phyloP scores from a whole-genome alignment of 2,797 vertebrate species.

The Kryptolebias ocellatus region DNA sequence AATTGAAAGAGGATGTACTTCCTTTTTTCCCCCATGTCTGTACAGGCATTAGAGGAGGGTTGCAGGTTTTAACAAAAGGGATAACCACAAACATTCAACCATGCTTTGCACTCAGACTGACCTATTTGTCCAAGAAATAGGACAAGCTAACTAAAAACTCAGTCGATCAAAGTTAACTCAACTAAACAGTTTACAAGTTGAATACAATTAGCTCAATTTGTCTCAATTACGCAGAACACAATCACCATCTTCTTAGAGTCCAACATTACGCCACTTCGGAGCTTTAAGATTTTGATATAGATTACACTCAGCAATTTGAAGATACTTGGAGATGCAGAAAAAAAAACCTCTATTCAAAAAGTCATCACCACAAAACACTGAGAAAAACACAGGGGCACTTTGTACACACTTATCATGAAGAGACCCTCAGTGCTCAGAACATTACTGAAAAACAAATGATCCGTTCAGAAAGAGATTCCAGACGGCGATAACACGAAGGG shows the following conservation, averaged over 20 bases:
- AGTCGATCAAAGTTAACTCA: constrained; percentile 3
- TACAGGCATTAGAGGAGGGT: constrained; percentile 5
- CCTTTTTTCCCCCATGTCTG: too few relatives aligned
- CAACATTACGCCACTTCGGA: not conserved
- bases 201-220: constrained; percentile 12
- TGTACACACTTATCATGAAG: constrained; percentile 65
- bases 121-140: constrained; percentile 7
- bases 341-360: constrained; percentile 37
- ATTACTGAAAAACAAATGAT: constrained; percentile 76
- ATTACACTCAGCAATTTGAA: constrained; percentile 37
- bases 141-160: not conserved
- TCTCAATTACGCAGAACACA: constrained; percentile 2
- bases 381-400: constrained; percentile 64
- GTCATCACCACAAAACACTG: constrained; percentile 40
- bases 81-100: constrained; percentile 16
- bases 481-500: constrained; percentile 64
- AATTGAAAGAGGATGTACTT: too few relatives aligned
- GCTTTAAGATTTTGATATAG: constrained; percentile 5
- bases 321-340: constrained; percentile 23
- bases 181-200: constrained; percentile 2
- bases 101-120: constrained; percentile 7
- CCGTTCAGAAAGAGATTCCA: constrained; percentile 73
- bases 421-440: constrained; percentile 68
- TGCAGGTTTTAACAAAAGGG: constrained; percentile 5
- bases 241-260: constrained; percentile 13